phyloP scores from a whole-genome alignment of 2,797 vertebrate genomes.

The Argyrosomus regius region DNA sequence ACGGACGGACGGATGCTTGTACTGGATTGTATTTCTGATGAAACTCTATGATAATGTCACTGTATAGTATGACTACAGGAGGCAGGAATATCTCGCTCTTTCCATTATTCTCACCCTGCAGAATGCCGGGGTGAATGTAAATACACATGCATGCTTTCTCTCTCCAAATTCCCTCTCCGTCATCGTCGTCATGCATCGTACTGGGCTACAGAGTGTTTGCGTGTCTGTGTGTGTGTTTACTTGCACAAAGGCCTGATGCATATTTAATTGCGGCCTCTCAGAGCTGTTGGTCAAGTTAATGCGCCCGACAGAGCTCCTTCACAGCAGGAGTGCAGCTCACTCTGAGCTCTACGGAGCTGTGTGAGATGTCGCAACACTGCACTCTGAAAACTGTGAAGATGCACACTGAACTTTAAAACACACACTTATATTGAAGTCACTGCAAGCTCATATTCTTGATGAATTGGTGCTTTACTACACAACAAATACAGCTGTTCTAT shows the following conservation, averaged over 20 bases:
- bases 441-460: not conserved
- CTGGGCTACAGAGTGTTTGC: slow-evolving; percentile 23
- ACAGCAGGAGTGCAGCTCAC: slow-evolving; percentile 25
- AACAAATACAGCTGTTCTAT: not conserved
- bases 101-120: slow-evolving; percentile 6
- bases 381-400: not conserved
- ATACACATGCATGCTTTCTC: not conserved
- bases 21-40: not conserved
- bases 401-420: not conserved
- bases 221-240: slow-evolving; percentile 18
- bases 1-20: slow-evolving; percentile 7
- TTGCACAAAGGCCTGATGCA: slow-evolving; percentile 62
- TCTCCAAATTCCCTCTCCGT: slow-evolving; percentile 13
- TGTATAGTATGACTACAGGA: slow-evolving; percentile 20
- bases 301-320: slow-evolving; percentile 30
- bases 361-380: slow-evolving; percentile 22
- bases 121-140: slow-evolving; percentile 7
- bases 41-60: slow-evolving; percentile 17
- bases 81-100: not conserved
- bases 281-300: slow-evolving; percentile 51
- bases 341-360: slow-evolving; percentile 9
- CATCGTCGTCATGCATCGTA: slow-evolving; percentile 16
- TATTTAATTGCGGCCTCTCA: slow-evolving; percentile 73
- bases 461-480: not conserved
- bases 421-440: not conserved